Conservation (phyloP, 1,140 invertebrate genomes). For the Psix sp. region DNA sequence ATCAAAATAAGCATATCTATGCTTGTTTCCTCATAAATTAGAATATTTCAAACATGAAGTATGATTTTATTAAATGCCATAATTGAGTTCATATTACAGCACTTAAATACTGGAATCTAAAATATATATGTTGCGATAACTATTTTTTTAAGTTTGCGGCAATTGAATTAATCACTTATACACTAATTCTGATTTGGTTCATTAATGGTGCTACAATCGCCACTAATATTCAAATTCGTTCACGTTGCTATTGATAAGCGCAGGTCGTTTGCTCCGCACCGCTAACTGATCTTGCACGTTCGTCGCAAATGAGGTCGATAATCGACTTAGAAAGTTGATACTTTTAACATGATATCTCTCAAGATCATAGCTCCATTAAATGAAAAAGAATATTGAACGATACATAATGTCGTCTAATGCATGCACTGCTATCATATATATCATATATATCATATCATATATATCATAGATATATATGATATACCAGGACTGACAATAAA, state of each 20-base stretch:
- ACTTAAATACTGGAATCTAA: too few relatives aligned
- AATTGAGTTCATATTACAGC: too few relatives aligned
- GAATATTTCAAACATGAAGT: too few relatives aligned
- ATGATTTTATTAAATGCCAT: too few relatives aligned
- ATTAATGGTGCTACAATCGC: constrained; percentile 34
- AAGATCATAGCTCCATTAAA: constrained; percentile 40
- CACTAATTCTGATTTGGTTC: constrained; percentile 52
- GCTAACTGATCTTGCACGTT: constrained; percentile 47
- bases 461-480: too few relatives aligned
- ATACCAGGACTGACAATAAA: too few relatives aligned
- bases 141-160: too few relatives aligned
- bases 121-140: too few relatives aligned
- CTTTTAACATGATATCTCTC: constrained; percentile 51
- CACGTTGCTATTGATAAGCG: constrained; percentile 40
- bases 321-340: constrained; percentile 54
- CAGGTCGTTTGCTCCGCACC: constrained; percentile 28
- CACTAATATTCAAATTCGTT: constrained; percentile 52
- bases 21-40: too few relatives aligned
- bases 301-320: constrained; percentile 48
- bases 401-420: constrained; percentile 43
- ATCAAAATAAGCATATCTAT: too few relatives aligned
- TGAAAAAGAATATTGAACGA: constrained; percentile 40
- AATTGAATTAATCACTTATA: constrained; percentile 52
- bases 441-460: too few relatives aligned
- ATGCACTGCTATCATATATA: too few relatives aligned